These are phyloP conservation scores for Drosophila equinoxialis DNA, from an alignment of 1,140 invertebrate genomes.

Conservation along the genomic window DNA sequence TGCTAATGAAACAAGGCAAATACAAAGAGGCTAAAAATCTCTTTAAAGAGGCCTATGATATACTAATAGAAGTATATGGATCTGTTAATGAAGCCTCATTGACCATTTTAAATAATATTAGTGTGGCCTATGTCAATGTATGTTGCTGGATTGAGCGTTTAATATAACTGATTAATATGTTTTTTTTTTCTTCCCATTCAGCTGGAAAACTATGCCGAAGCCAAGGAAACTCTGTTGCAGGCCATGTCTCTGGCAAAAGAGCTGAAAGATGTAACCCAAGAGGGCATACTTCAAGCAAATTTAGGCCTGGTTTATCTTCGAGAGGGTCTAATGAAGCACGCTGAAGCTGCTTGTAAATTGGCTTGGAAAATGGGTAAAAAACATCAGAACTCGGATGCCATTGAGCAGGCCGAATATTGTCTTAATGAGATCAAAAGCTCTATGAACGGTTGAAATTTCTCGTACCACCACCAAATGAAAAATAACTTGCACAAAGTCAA, in stretches of 20 bases:
- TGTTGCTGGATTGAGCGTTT: slow-evolving; percentile 2
- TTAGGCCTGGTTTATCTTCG: slow-evolving; percentile 91
- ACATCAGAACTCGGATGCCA: slow-evolving; percentile 86
- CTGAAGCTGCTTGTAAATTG: slow-evolving; percentile 88
- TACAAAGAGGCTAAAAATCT: slow-evolving; percentile 87
- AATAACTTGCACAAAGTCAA: slow-evolving; percentile 8
- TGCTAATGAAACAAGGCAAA: slow-evolving; percentile 87
- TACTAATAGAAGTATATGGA: slow-evolving; percentile 87
- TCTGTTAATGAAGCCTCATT: slow-evolving; percentile 89
- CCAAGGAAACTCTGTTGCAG: slow-evolving; percentile 88
- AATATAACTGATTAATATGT: neutral
- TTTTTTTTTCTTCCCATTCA: slow-evolving; percentile 62
- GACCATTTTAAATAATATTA: slow-evolving; percentile 93
- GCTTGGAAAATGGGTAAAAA: slow-evolving; percentile 88
- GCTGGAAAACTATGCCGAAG: slow-evolving; percentile 87
- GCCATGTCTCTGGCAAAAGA: slow-evolving; percentile 88
- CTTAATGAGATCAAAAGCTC: slow-evolving; percentile 86
- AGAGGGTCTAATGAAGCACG: slow-evolving; percentile 88
- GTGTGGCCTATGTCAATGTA: slow-evolving; percentile 87
- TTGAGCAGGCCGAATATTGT: slow-evolving; percentile 88
- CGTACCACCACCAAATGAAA: neutral
- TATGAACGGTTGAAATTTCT: slow-evolving; percentile 24
- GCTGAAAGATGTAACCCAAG: slow-evolving; percentile 86
- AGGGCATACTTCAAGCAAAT: slow-evolving; percentile 91
- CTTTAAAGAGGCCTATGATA: slow-evolving; percentile 88